phyloP scores from a whole-genome alignment of 2,113 vertebrate species.

The Varanus komodoensis region DNA sequence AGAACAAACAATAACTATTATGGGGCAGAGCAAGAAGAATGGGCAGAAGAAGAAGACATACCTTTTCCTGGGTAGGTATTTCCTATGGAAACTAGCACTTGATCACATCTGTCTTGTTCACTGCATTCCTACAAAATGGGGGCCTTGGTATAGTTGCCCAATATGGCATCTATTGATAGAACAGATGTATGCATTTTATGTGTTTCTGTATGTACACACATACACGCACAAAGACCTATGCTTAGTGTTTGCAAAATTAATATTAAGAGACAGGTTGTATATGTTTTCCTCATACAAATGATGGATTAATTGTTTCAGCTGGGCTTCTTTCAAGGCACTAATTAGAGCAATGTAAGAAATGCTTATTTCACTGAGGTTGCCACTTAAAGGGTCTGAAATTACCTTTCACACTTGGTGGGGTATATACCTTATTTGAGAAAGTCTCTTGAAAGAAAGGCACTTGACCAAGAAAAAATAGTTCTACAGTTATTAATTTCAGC shows the following conservation, averaged over 20 bases:
- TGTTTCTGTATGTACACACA: background rate
- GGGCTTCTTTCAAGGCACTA: background rate
- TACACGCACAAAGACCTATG: background rate
- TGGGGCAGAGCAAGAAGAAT: constrained; percentile 87
- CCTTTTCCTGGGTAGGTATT: constrained; percentile 91
- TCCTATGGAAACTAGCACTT: background rate
- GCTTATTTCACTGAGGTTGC: constrained; percentile 7
- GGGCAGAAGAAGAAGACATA: constrained; percentile 94
- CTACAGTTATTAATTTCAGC: constrained; percentile 5
- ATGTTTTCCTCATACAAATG: background rate
- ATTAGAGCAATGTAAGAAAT: background rate
- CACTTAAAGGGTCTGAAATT: constrained; percentile 8
- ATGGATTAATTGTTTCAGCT: constrained; percentile 9
- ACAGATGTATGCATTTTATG: constrained; percentile 35
- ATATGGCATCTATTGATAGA: constrained; percentile 41
- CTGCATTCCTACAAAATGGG: background rate
- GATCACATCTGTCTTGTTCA: constrained; percentile 28
- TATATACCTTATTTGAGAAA: constrained; percentile 19
- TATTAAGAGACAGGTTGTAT: background rate
- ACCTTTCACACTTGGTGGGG: background rate
- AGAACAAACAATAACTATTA: constrained; percentile 77
- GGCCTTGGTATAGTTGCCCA: constrained; percentile 22
- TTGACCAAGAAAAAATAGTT: constrained; percentile 32
- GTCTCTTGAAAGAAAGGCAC: constrained; percentile 45
- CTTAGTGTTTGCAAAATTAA: background rate